phyloP scores from a whole-genome alignment of 2,113 vertebrate genomes.

The Morone chrysops region DNA sequence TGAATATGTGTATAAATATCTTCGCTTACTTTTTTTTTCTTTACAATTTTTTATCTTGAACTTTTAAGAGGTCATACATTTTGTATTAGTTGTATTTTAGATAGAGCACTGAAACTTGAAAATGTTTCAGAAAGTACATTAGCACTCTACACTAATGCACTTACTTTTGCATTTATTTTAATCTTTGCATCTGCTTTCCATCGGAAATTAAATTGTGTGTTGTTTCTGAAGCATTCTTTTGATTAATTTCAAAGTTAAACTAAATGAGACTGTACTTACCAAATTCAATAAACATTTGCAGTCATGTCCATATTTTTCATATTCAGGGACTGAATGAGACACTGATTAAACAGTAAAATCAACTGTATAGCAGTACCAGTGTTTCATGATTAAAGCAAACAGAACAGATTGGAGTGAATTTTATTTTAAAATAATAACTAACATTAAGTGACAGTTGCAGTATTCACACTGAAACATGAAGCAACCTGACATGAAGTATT shows the following conservation, averaged over 20 bases:
- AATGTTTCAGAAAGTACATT: neutral
- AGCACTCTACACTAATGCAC: neutral
- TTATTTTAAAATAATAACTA: no score
- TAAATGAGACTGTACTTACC: no score
- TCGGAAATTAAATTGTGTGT: neutral
- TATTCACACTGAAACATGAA: neutral
- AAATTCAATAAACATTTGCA: neutral
- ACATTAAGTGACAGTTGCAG: neutral
- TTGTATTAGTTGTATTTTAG: neutral
- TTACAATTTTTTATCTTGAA: neutral
- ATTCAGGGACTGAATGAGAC: neutral
- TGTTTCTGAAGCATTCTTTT: neutral
- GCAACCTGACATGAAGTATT: neutral
- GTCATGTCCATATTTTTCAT: neutral
- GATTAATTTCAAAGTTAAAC: neutral
- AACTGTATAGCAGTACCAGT: neutral
- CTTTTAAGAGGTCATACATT: neutral
- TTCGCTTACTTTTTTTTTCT: neutral
- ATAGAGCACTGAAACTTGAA: neutral
- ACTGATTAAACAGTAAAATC: neutral
- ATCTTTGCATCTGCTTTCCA: conserved; percentile 4
- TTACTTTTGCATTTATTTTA: neutral
- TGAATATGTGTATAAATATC: neutral
- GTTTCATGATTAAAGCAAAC: neutral
- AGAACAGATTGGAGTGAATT: neutral